Evolutionary conservation across 2,888 invertebrate genomes (phyloP).

Genomic region (Drosophila subsilvestris): DNA sequence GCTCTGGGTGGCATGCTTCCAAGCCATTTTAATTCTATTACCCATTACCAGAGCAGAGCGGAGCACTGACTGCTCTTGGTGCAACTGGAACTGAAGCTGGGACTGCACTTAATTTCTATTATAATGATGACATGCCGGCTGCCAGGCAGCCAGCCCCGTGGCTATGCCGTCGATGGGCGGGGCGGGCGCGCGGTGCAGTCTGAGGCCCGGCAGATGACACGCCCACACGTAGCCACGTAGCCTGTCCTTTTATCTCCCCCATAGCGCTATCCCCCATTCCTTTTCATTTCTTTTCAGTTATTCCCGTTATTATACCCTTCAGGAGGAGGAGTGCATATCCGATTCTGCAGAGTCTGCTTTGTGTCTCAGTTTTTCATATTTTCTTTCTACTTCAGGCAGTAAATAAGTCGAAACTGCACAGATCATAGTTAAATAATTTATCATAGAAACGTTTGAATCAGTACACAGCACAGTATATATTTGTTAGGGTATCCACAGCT

Average conservation of each 20-base stretch:
- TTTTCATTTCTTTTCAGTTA: constrained; percentile 6
- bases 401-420: too few species aligned
- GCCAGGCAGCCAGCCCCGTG: constrained; percentile 44
- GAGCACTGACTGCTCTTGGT: constrained; percentile 1
- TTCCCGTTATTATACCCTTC: constrained; percentile 4
- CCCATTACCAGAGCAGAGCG: constrained; percentile 48
- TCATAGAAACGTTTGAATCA: background rate
- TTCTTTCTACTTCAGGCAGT: too few species aligned
- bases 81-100: constrained; percentile 32
- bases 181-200: background rate
- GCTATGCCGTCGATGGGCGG: constrained; percentile 14
- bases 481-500: background rate
- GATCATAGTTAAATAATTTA: too few species aligned
- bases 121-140: constrained; percentile 75
- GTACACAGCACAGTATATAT: too few species aligned
- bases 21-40: constrained; percentile 75
- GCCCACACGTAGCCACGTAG: constrained; percentile 42
- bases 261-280: constrained; percentile 6
- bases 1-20: constrained; percentile 67
- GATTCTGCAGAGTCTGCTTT: background rate
- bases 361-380: background rate
- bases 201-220: constrained; percentile 36
- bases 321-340: background rate
- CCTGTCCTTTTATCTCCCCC: constrained; percentile 21
- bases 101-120: constrained; percentile 75